These are phyloP conservation scores for Paratilapia polleni DNA, from an alignment of 2,113 vertebrate species.

Conservation along the genomic window DNA sequence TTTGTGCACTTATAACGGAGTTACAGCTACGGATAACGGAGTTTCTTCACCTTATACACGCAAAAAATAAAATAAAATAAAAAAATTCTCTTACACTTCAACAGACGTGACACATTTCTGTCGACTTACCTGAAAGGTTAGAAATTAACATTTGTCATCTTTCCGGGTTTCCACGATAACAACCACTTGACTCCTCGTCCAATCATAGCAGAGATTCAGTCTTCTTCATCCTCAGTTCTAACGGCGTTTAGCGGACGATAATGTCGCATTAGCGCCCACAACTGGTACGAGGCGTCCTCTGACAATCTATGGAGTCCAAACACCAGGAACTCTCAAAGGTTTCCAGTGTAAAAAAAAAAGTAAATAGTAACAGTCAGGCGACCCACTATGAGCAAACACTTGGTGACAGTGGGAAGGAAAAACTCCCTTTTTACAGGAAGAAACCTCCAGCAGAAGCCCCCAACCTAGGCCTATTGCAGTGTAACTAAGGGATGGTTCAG, in stretches of 20 bases:
- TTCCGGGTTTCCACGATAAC: conserved; percentile 45
- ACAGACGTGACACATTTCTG: neutral
- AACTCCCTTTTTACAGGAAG: too few species aligned
- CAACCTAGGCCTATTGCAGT: too few species aligned
- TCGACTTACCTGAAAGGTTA: conserved; percentile 40
- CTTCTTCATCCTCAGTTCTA: neutral
- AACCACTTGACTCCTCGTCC: conserved; percentile 3
- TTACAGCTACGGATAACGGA: too few species aligned
- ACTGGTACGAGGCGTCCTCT: neutral
- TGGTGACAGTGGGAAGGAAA: too few species aligned
- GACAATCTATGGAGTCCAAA: neutral
- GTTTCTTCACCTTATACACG: neutral
- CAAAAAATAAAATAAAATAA: neutral
- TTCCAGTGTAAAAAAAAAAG: neutral
- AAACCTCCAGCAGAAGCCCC: too few species aligned
- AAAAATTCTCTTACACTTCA: fast-evolving
- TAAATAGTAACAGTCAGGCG: too few species aligned
- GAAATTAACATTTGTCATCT: conserved; percentile 65
- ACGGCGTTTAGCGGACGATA: neutral
- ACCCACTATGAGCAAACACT: too few species aligned
- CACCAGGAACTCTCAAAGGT: neutral
- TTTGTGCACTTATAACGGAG: too few species aligned
- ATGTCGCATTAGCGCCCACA: neutral
- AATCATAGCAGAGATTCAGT: conserved; percentile 22
- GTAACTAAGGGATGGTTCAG: too few species aligned